A percentile compares a stretch with the other conserved stretches of the same genome.
Conservation (phyloP, 2,888 invertebrate species). For the Penaeus monodon region DNA sequence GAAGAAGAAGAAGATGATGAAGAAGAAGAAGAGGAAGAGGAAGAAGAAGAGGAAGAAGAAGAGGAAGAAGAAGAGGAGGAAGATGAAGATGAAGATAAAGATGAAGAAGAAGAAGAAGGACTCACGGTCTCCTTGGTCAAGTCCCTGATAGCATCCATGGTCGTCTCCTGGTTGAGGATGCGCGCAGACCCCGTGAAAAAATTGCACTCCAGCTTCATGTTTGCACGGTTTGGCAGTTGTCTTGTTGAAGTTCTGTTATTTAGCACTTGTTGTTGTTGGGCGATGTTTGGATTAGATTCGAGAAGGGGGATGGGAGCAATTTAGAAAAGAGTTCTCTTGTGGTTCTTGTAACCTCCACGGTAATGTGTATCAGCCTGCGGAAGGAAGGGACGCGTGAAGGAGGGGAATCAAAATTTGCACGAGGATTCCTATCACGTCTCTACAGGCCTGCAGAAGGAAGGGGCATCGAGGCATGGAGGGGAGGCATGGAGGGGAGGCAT, state of each 20-base stretch:
- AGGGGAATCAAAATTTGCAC: no score
- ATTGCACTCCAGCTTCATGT: conserved; percentile 58
- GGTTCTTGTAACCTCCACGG: conserved; percentile 61
- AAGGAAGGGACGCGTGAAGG: not conserved
- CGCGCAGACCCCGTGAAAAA: conserved; percentile 52
- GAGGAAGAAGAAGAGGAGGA: no score
- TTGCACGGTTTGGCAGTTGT: conserved; percentile 8
- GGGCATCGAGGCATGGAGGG: no score
- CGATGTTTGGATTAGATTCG: not conserved
- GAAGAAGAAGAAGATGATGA: no score
- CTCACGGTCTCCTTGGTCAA: conserved; percentile 44
- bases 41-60: no score
- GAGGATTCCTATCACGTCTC: no score
- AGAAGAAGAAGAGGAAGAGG: no score
- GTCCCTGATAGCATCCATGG: conserved; percentile 48
- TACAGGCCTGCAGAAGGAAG: no score
- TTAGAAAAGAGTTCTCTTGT: conserved; percentile 46
- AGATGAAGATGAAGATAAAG: no score
- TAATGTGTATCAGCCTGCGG: conserved; percentile 59
- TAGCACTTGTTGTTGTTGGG: no score
- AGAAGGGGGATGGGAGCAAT: not conserved
- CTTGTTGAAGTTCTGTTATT: no score
- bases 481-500: no score
- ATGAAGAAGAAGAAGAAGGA: not conserved
- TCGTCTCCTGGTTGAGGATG: conserved; percentile 48